Base-by-base conservation (phyloP, 2,797 vertebrate species). In the Notolepis coatsorum region DNA sequence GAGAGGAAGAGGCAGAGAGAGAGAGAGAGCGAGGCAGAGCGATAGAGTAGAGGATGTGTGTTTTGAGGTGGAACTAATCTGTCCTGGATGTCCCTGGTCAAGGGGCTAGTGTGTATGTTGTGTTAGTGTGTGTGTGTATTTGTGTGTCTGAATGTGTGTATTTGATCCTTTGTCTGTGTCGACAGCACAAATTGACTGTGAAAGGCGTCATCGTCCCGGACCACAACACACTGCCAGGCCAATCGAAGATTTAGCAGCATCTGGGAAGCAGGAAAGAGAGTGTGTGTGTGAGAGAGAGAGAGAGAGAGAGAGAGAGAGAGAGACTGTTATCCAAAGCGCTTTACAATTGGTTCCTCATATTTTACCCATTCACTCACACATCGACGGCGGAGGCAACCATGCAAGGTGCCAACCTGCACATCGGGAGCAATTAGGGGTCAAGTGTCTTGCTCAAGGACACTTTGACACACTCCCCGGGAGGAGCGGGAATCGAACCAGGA, bases 131-230 rank as follows among this genome's bases (percentile, higher is more conserved):
- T 38, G 9, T 46, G 5, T 12, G 49, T 35, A 18, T n/a, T 2
- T 37, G 31, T 35, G 17, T 27, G 24, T 28, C 2, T 30, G 30
- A 2, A 5, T n/a, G 45, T 53, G 56, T 18, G 41, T 50, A 18
- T 13, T 9, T 2, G 7, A 15, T 21, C 15, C 28, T 51, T 10
- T 7, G 2, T 23, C 15, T 3, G 7, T 21, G 38, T 61, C 68
- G 71, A 77, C 54, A n/a, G n/a, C n/a, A 68, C 81, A 77, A 64
- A 71, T 17, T 3, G 61, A 79, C 73, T 81, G 57, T 73, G 48
- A 87, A 85, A 82, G 62, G 70, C 31, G 35, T 75, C 76, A 82
- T 28, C 18, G n/a, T 61, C 33, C 63, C 51, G 57, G 61, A 69
- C 63, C 68, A 67, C 64, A 69, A 25, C 54, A 57, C 48, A 68